These are phyloP conservation scores for Sitophilus oryzae DNA, from an alignment of 1,140 invertebrate genomes.

Conservation along the genomic window DNA sequence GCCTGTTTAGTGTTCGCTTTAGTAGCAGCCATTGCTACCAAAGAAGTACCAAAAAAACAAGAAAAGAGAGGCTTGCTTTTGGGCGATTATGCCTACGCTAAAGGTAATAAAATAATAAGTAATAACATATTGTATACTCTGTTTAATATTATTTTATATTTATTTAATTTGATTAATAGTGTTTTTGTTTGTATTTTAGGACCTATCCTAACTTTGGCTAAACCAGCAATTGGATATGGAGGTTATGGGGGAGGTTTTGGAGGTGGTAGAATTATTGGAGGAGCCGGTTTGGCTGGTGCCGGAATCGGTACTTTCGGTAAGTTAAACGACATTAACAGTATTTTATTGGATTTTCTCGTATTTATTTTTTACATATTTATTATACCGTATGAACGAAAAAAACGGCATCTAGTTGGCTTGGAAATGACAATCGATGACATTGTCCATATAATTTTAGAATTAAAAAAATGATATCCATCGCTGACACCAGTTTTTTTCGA, in stretches of 20 bases:
- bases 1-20: constrained; percentile 22
- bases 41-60: constrained; percentile 18
- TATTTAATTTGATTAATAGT: constrained; percentile 4
- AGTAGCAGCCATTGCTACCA: constrained; percentile 9
- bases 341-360: neutral
- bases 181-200: neutral
- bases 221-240: constrained; percentile 3
- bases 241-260: constrained; percentile 3
- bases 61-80: constrained; percentile 27
- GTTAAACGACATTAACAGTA: too few relatives aligned
- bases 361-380: neutral
- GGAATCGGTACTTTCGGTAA: constrained; percentile 18
- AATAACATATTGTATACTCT: neutral
- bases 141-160: neutral
- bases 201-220: neutral
- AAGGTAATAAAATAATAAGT: constrained; percentile 6
- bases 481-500: too few relatives aligned
- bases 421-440: too few relatives aligned
- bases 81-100: constrained; percentile 18
- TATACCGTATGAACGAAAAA: too few relatives aligned
- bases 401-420: too few relatives aligned
- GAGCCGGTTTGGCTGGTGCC: constrained; percentile 5
- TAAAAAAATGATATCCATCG: too few relatives aligned
- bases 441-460: too few relatives aligned
- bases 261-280: constrained; percentile 2